A percentile compares a stretch with the other conserved stretches of the same genome.
phyloP scores from a whole-genome alignment of 2,888 invertebrate genomes.

The Himalopsyche japonica region DNA sequence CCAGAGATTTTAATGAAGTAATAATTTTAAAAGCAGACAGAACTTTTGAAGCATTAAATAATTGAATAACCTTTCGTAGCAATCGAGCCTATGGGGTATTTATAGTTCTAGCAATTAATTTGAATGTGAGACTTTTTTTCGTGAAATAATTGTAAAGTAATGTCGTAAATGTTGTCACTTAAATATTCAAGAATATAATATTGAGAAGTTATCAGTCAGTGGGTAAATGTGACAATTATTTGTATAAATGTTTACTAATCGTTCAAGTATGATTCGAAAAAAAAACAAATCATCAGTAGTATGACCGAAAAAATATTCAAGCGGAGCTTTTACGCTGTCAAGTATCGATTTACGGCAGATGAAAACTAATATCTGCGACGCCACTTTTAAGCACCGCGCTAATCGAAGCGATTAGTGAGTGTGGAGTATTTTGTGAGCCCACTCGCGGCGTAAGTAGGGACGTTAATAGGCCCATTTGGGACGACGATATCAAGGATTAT shows the following conservation, averaged over 20 bases:
- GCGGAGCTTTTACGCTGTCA: not conserved
- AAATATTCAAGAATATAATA: too few relatives aligned
- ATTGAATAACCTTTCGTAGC: not conserved
- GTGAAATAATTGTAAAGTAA: too few relatives aligned
- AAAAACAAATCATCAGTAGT: too few relatives aligned
- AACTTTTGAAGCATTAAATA: not conserved
- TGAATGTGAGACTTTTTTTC: too few relatives aligned
- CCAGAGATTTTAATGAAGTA: not conserved
- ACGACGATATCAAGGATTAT: not conserved
- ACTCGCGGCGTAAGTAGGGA: not conserved
- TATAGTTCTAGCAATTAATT: not conserved
- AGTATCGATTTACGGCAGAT: not conserved
- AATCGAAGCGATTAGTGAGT: not conserved
- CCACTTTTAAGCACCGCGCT: not conserved
- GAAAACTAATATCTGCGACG: not conserved
- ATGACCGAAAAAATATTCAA: too few relatives aligned
- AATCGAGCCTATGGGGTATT: not conserved
- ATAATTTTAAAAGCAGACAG: not conserved
- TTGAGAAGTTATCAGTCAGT: too few relatives aligned
- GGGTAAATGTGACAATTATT: too few relatives aligned
- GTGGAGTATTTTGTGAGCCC: not conserved
- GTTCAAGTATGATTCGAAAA: too few relatives aligned
- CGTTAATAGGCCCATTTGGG: not conserved
- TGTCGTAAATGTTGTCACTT: too few relatives aligned
- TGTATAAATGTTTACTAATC: too few relatives aligned